Conservation (phyloP, 2,888 invertebrate genomes). For the Xylota sylvarum region DNA sequence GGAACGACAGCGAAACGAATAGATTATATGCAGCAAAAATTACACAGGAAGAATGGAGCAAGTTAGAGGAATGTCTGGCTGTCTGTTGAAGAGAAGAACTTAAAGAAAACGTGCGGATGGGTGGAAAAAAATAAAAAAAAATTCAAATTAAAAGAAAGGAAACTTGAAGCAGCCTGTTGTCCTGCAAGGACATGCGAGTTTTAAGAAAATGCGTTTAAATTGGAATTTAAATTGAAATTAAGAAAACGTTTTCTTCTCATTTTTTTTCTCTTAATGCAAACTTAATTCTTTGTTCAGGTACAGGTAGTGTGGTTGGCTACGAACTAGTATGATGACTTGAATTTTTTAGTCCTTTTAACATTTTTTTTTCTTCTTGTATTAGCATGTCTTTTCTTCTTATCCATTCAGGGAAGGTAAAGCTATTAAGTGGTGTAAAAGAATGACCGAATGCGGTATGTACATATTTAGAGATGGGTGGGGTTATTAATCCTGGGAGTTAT, state of each 20-base stretch:
- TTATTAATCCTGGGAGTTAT: too few relatives aligned
- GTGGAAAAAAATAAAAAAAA: not conserved
- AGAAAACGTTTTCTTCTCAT: not conserved
- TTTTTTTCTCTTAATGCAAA: not conserved
- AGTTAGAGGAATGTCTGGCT: conserved; percentile 27
- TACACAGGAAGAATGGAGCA: conserved; percentile 6
- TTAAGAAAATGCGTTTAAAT: conserved; percentile 13
- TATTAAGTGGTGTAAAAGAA: too few relatives aligned
- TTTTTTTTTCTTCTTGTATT: too few relatives aligned
- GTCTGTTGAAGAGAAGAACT: not conserved
- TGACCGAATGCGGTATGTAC: too few relatives aligned
- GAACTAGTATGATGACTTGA: not conserved
- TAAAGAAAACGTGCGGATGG: conserved; percentile 16
- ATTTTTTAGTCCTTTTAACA: not conserved
- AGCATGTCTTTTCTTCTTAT: too few relatives aligned
- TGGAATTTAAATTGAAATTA: conserved; percentile 51
- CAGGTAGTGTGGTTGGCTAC: not conserved
- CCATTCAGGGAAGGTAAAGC: too few relatives aligned
- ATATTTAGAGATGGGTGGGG: too few relatives aligned
- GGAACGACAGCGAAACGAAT: conserved; percentile 23
- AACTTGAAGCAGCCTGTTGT: conserved; percentile 37
- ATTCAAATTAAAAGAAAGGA: not conserved
- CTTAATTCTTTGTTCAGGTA: conserved; percentile 1
- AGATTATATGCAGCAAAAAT: conserved; percentile 55
- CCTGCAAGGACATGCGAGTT: conserved; percentile 6